Conservation (phyloP, 2,888 invertebrate species). For the Lasioglossum oenotherae region DNA sequence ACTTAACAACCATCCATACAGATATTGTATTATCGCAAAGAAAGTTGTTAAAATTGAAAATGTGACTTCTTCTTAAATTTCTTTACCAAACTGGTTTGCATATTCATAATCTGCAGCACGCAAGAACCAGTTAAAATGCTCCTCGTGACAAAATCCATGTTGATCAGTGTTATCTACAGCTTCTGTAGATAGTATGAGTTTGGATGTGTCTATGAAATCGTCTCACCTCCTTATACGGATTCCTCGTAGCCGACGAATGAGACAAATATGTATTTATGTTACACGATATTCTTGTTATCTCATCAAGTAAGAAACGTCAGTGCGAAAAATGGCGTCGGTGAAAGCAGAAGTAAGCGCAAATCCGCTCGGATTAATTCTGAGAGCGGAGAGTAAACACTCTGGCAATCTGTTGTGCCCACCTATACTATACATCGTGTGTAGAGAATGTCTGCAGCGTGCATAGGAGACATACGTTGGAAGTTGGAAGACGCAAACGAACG, state of each 20-base stretch:
- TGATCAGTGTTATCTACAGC: background rate
- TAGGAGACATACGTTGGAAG: slow-evolving; percentile 9
- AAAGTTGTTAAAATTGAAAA: background rate
- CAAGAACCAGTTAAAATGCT: background rate
- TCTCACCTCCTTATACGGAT: background rate
- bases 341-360: background rate
- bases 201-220: background rate
- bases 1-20: too few species aligned
- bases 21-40: too few species aligned
- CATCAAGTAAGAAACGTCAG: background rate
- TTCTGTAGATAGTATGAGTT: background rate
- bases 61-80: background rate
- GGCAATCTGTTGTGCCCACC: background rate
- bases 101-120: background rate
- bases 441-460: background rate
- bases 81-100: background rate
- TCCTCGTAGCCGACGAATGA: background rate
- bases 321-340: too few species aligned
- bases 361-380: background rate
- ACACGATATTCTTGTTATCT: background rate
- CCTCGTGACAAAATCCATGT: background rate
- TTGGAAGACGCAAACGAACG: background rate
- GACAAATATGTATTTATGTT: background rate
- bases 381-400: background rate
- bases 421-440: background rate